Evolutionary conservation across 92 coral and sea anemone species (phyloP).

Genomic region (Nematostella vectensis): DNA sequence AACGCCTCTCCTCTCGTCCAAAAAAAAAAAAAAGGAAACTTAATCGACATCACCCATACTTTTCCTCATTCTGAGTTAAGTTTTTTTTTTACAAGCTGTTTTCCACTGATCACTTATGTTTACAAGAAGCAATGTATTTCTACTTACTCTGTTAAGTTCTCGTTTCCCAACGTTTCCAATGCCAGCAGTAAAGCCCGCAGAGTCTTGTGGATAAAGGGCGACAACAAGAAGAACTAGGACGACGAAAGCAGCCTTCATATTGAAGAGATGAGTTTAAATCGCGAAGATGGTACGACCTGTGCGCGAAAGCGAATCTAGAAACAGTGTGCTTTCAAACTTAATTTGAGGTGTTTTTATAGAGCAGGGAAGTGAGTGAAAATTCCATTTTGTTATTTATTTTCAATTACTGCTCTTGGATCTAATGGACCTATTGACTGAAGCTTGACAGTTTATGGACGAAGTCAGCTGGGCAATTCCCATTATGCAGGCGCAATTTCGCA

Average conservation of each 20-base stretch:
- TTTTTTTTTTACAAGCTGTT: too few relatives aligned
- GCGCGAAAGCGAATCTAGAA: background rate
- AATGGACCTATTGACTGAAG: background rate
- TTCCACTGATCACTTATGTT: too few relatives aligned
- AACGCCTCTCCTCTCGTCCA: too few relatives aligned
- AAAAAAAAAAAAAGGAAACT: too few relatives aligned
- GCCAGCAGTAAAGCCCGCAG: conserved; percentile 28
- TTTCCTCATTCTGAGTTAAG: too few relatives aligned
- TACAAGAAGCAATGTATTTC: background rate
- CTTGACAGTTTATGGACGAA: too few relatives aligned
- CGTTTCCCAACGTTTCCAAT: conserved; percentile 40
- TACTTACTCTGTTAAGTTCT: conserved; percentile 6
- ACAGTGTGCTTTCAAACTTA: background rate
- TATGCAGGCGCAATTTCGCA: too few relatives aligned
- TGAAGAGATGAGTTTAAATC: background rate
- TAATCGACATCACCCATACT: too few relatives aligned
- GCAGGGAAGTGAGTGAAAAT: conserved; percentile 9
- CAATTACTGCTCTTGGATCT: conserved; percentile 19
- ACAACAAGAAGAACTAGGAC: conserved; percentile 25
- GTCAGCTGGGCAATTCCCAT: too few relatives aligned
- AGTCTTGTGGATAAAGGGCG: conserved; percentile 30
- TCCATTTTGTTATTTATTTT: conserved; percentile 12
- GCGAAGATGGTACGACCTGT: background rate
- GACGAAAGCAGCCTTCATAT: conserved; percentile 23
- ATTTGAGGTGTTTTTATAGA: conserved; percentile 11